Percentiles rank a stretch among this genome's conserved stretches.
phyloP scores from a whole-genome alignment of 2,888 invertebrate species.

The Empis livida region DNA sequence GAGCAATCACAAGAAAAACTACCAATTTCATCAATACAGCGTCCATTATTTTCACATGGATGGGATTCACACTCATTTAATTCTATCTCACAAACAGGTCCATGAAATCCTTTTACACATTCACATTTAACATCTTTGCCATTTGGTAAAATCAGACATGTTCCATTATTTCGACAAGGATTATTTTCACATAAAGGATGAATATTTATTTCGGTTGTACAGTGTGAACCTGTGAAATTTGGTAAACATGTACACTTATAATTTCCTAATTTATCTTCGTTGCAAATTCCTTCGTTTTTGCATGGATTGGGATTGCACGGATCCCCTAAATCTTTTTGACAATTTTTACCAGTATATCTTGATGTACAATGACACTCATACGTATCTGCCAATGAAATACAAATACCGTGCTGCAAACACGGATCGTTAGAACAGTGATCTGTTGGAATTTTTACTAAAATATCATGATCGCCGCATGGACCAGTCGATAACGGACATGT shows the following conservation, averaged over 20 bases:
- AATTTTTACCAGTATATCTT: constrained; percentile 76
- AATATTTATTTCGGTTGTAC: constrained; percentile 58
- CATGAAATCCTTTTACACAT: constrained; percentile 42
- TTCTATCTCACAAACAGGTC: constrained; percentile 45
- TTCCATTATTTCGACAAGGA: constrained; percentile 70
- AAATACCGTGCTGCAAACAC: constrained; percentile 70
- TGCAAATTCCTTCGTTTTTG: constrained; percentile 58
- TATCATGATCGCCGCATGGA: constrained; percentile 47
- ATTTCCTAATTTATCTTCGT: constrained; percentile 51
- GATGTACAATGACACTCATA: constrained; percentile 77
- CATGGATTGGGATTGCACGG: constrained; percentile 60
- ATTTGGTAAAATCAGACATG: constrained; percentile 52
- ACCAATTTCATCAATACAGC: constrained; percentile 59
- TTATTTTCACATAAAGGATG: constrained; percentile 58
- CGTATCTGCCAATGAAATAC: constrained; percentile 49
- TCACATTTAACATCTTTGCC: constrained; percentile 44
- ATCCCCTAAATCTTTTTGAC: constrained; percentile 67
- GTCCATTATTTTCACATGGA: constrained; percentile 59
- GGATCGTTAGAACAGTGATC: constrained; percentile 69
- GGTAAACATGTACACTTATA: constrained; percentile 58
- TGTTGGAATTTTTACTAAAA: constrained; percentile 42
- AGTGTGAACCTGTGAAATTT: constrained; percentile 54
- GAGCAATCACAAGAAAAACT: constrained; percentile 67
- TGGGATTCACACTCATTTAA: constrained; percentile 58
- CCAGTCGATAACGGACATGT: constrained; percentile 61